These are phyloP conservation scores for Aphelinus atriplicis DNA, from an alignment of 1,140 invertebrate species.

Conservation along the genomic window DNA sequence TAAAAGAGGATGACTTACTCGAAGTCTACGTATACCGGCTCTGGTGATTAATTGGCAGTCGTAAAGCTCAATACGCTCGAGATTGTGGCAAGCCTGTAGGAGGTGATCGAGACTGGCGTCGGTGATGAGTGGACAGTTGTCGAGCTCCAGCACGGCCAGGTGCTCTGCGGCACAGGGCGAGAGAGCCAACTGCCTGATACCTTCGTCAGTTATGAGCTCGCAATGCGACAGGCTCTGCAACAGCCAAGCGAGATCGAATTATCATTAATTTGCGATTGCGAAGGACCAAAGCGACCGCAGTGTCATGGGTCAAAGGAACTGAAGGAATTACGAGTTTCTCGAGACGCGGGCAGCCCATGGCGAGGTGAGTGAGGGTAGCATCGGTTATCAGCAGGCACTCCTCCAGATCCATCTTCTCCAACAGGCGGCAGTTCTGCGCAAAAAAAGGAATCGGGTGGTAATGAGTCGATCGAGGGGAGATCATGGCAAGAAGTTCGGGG, in stretches of 20 bases:
- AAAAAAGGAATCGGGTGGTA: constrained; percentile 3
- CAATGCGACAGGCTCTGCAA: constrained; percentile 95
- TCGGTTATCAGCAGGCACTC: constrained; percentile 98
- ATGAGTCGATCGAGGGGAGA: background rate
- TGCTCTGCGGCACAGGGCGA: constrained; percentile 92
- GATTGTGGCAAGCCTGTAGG: constrained; percentile 90
- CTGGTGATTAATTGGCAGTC: constrained; percentile 99
- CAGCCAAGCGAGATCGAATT: background rate
- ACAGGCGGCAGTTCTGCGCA: constrained; percentile 87
- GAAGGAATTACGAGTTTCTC: constrained; percentile 84
- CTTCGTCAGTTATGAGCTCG: constrained; percentile 98
- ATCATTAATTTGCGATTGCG: constrained; percentile 5
- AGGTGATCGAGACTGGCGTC: constrained; percentile 94
- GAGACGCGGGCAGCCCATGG: constrained; percentile 92
- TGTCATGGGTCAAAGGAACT: background rate
- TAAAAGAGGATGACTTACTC: constrained; percentile 70
- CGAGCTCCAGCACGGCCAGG: constrained; percentile 92
- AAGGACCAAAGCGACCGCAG: constrained; percentile 29
- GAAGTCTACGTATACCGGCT: constrained; percentile 93
- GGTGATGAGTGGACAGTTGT: constrained; percentile 99
- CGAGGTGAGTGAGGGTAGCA: constrained; percentile 89
- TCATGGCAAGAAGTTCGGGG: background rate
- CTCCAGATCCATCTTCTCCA: constrained; percentile 98
- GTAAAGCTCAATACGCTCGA: constrained; percentile 96
- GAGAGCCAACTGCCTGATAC: constrained; percentile 91